Evolutionary conservation across 2,888 invertebrate species (phyloP), one percentile per base, ranked within the genome.

Genomic region (Allolobophora icterica): DNA sequence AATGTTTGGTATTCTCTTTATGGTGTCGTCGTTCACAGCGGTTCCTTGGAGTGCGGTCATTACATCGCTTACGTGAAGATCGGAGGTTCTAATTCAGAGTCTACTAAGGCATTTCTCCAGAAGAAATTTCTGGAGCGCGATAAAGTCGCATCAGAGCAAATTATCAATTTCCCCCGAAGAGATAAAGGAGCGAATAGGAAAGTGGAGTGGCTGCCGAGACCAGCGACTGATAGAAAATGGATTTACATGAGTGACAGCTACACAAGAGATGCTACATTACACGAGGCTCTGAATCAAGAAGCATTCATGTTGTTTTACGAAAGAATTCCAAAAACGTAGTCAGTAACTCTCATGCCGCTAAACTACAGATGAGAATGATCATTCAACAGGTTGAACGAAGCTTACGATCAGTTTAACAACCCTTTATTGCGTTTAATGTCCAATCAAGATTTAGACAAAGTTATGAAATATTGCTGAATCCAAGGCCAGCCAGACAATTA

Each of bases 1-100:
- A 87, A 87, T 38, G 24, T 89, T 17, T 89, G 42, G 89, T 89
- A 89, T 38, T 35, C 33, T 21, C 30, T 89, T 3, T 89, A 40
- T 21, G 89, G 40, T 30, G 89, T 89, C 33, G 89, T 40, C 52
- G 89, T 45, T 42, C 89, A 89, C 89, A 34, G 5, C 24, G 89
- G 89, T 19, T 89, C 89, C 21, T 52, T 89, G n/a, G 21, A 38
- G 6, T 33, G 8, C 24, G 89, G 89, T 40, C 89, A 89, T 11
- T 89, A 45, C n/a, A 38, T 42, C 35, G 89, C 89, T 21, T 89
- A 89, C 42, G 30, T 89, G 24, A 38, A 40, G 34, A 24, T 42
- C 19, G 30, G 89, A 52, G 45, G 34, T 0, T 33, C 19, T 0
- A 42, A 33, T 24, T 4, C 45, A 33, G 19, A 89, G 3, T n/a